These are phyloP conservation scores for Drosophila equinoxialis DNA, from an alignment of 1,140 invertebrate genomes.

Conservation along the genomic window DNA sequence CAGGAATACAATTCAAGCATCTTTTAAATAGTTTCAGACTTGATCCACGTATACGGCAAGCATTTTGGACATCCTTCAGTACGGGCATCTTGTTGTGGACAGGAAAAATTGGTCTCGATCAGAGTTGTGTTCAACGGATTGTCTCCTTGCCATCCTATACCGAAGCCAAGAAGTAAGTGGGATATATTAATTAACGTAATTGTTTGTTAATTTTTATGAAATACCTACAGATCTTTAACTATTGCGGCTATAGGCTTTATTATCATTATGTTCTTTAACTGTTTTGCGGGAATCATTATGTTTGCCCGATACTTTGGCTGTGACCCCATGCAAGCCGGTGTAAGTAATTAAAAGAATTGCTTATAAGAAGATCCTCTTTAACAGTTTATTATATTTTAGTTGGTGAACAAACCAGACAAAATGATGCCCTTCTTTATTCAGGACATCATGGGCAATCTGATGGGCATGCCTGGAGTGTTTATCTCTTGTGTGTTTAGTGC, in stretches of 20 bases:
- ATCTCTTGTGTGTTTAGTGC: conserved; percentile 88
- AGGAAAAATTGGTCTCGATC: conserved; percentile 71
- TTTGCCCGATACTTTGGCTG: conserved; percentile 89
- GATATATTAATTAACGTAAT: not conserved
- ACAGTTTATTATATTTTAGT: conserved; percentile 28
- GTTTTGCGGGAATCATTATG: conserved; percentile 88
- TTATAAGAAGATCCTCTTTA: not conserved
- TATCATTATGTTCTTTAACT: conserved; percentile 84
- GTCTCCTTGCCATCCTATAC: conserved; percentile 67
- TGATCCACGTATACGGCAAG: conserved; percentile 62
- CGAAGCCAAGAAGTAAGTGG: conserved; percentile 63
- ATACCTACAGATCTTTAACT: conserved; percentile 80
- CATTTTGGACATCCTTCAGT: conserved; percentile 50
- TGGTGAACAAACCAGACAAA: conserved; percentile 84
- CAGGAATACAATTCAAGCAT: too few species aligned
- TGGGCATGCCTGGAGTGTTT: conserved; percentile 87
- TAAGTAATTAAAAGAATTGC: conserved; percentile 50
- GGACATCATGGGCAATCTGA: conserved; percentile 85
- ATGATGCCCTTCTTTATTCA: conserved; percentile 87
- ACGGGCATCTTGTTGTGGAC: conserved; percentile 69
- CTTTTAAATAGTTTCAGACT: conserved; percentile 47
- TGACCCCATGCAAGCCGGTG: conserved; percentile 87
- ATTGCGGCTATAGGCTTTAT: conserved; percentile 84
- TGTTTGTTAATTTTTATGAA: not conserved
- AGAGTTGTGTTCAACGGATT: conserved; percentile 75